Evolutionary conservation across 2,888 invertebrate genomes (phyloP).

Genomic region (Liopterus haemorrhoidalis): DNA sequence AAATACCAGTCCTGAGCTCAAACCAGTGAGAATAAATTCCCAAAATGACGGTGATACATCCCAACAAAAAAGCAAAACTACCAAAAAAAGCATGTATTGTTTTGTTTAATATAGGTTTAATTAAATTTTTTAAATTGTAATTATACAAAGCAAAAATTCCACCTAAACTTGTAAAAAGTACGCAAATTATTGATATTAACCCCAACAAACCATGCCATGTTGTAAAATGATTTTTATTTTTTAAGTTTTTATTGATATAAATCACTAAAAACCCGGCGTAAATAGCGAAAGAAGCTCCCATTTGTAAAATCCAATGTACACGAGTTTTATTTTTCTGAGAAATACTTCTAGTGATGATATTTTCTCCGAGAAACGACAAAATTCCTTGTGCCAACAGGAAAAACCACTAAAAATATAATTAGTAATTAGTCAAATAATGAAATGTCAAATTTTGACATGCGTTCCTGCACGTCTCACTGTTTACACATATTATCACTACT

Average conservation of each 20-base stretch:
- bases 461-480: too few species aligned
- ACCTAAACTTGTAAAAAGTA: constrained; percentile 35
- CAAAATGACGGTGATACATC: constrained; percentile 28
- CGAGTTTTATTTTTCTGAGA: constrained; percentile 32
- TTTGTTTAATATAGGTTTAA: constrained; percentile 31
- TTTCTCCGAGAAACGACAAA: constrained; percentile 38
- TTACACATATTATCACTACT: too few species aligned
- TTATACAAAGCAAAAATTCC: constrained; percentile 40
- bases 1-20: constrained; percentile 15
- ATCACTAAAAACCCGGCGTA: constrained; percentile 37
- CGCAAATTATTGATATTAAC: constrained; percentile 35
- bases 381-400: constrained; percentile 42
- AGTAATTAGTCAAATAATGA: not conserved
- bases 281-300: constrained; percentile 33
- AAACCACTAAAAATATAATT: constrained; percentile 40
- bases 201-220: constrained; percentile 42
- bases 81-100: constrained; percentile 30
- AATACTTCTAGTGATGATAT: constrained; percentile 35
- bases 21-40: constrained; percentile 32
- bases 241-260: constrained; percentile 37
- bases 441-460: too few species aligned
- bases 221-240: constrained; percentile 39
- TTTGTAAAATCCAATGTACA: constrained; percentile 39
- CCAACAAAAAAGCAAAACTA: constrained; percentile 26
- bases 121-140: constrained; percentile 33